Conservation (phyloP, 2,797 vertebrate genomes). For the Lophotriccus pileatus region DNA sequence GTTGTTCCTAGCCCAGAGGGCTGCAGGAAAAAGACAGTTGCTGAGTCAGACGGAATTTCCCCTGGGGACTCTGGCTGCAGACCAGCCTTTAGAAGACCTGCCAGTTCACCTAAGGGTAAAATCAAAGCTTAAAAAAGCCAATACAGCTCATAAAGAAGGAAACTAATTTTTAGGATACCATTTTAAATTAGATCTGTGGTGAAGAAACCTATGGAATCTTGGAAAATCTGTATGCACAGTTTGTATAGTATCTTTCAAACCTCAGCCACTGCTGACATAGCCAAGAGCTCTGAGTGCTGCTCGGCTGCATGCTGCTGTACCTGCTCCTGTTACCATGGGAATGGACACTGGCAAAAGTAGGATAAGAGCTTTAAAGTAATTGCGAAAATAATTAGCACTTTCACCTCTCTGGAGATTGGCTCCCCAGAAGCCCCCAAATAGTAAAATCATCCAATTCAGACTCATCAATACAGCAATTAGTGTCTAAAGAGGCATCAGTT, state of each 20-base stretch:
- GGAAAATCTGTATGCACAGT: not conserved
- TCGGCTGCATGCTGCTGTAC: not conserved
- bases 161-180: not conserved
- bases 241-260: not conserved
- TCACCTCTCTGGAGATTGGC: not conserved
- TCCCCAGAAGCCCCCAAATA: not conserved
- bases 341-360: conserved; percentile 19
- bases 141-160: not conserved
- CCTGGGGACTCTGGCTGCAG: conserved; percentile 16
- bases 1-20: conserved; percentile 8
- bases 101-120: conserved; percentile 24
- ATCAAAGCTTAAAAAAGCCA: not conserved
- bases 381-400: conserved; percentile 1
- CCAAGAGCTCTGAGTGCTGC: not conserved
- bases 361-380: conserved; percentile 14
- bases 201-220: not conserved
- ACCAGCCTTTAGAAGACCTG: not conserved
- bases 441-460: not conserved
- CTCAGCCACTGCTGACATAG: not conserved
- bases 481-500: not conserved
- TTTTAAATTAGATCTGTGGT: not conserved
- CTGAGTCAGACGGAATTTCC: conserved; percentile 43
- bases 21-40: not conserved
- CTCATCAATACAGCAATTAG: not conserved
- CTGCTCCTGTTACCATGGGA: conserved; percentile 39